Evolutionary conservation across 2,888 invertebrate genomes (phyloP).

Genomic region (Leucoma salicis): DNA sequence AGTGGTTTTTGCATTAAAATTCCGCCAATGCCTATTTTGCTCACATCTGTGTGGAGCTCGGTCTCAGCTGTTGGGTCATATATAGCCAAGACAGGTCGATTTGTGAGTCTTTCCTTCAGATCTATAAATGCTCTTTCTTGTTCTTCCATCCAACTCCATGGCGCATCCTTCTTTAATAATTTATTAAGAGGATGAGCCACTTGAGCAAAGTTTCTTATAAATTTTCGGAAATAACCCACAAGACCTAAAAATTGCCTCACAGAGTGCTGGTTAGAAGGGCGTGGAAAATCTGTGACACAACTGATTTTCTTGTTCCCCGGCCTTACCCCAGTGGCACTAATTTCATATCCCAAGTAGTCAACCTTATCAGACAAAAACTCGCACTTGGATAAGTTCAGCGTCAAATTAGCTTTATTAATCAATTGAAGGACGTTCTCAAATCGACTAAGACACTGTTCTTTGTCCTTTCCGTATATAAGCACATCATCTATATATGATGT

Average conservation of each 20-base stretch:
- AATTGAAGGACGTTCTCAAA: no score
- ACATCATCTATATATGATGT: no score
- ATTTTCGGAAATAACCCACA: constrained; percentile 1
- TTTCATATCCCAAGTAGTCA: no score
- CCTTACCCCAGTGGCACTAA: no score
- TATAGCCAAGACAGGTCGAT: neutral
- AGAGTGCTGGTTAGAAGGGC: constrained; percentile 19
- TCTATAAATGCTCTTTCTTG: constrained; percentile 10
- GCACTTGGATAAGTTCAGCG: no score
- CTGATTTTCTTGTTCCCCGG: constrained; percentile 1
- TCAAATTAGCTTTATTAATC: no score
- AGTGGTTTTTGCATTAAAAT: no score
- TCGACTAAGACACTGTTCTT: no score
- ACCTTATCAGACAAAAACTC: no score
- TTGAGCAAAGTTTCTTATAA: neutral
- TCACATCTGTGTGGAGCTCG: neutral
- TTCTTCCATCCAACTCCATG: constrained; percentile 1
- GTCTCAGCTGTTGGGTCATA: neutral
- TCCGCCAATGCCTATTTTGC: no score
- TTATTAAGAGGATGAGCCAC: constrained; percentile 1
- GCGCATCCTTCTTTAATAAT: neutral
- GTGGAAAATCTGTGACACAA: neutral
- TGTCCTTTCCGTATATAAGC: no score
- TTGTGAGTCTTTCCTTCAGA: constrained; percentile 15
- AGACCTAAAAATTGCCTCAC: constrained; percentile 21